phyloP scores from a whole-genome alignment of 2,797 vertebrate genomes.

The Streptopelia turtur region DNA sequence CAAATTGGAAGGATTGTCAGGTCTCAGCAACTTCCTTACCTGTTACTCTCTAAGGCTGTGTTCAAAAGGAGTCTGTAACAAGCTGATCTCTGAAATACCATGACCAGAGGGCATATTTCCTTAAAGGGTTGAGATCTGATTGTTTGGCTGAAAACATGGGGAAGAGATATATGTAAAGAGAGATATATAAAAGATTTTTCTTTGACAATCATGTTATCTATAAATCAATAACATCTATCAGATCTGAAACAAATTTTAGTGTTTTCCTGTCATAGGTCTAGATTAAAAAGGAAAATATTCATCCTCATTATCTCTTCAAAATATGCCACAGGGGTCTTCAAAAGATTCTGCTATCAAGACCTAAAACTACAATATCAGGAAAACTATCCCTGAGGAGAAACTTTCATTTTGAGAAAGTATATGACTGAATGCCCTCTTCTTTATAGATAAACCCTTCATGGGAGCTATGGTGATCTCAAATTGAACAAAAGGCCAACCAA shows the following conservation, averaged over 20 bases:
- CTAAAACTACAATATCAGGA: background rate
- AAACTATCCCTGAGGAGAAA: conserved; percentile 29
- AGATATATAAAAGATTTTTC: background rate
- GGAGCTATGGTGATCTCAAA: conserved; percentile 47
- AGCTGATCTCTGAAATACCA: background rate
- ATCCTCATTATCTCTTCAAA: background rate
- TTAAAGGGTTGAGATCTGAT: conserved; percentile 13
- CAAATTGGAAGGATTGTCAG: background rate
- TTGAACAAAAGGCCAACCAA: conserved; percentile 32
- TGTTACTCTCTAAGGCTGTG: background rate
- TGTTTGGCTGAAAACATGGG: background rate
- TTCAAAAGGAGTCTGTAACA: background rate
- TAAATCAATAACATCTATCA: background rate
- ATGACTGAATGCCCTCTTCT: conserved; percentile 49
- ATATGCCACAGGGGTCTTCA: conserved; percentile 1
- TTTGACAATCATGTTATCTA: conserved; percentile 8
- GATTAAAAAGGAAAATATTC: conserved; percentile 9
- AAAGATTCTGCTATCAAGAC: conserved; percentile 6
- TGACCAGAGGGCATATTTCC: background rate
- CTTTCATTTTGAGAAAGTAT: conserved; percentile 57
- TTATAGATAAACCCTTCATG: conserved; percentile 25
- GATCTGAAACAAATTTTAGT: background rate
- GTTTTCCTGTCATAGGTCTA: background rate
- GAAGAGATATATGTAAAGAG: background rate
- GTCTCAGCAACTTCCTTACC: background rate